Conservation (phyloP, 2,113 vertebrate species). For the Crotalus horridus region DNA sequence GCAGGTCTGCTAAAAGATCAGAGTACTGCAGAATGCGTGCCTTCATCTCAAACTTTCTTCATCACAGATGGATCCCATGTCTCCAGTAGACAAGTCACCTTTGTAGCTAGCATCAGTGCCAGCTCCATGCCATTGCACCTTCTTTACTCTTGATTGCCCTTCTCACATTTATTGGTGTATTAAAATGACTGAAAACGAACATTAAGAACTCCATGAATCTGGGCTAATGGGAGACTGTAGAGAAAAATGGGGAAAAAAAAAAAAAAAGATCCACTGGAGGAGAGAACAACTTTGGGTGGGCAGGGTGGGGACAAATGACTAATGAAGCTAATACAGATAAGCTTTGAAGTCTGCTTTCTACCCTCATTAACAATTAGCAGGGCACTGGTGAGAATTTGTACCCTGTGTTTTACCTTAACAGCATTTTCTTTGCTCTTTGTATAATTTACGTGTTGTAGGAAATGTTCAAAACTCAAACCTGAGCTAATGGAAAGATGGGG, state of each 20-base stretch:
- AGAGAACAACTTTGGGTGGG: conserved; percentile 77
- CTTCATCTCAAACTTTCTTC: conserved; percentile 98
- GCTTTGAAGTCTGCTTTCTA: conserved; percentile 86
- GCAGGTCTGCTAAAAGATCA: conserved; percentile 96
- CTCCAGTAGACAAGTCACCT: conserved; percentile 86
- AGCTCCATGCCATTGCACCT: conserved; percentile 81
- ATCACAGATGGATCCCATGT: conserved; percentile 86
- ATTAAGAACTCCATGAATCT: conserved; percentile 87
- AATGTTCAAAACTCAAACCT: conserved; percentile 84
- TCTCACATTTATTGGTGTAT: conserved; percentile 86
- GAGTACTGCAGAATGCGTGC: conserved; percentile 91
- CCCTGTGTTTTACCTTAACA: conserved; percentile 88
- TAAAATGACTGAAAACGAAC: conserved; percentile 84
- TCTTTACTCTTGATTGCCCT: conserved; percentile 84
- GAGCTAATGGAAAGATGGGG: conserved; percentile 83
- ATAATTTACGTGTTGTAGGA: conserved; percentile 99
- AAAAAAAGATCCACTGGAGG: conserved; percentile 72
- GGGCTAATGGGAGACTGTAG: conserved; percentile 82
- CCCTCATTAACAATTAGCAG: conserved; percentile 88
- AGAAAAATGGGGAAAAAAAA: conserved; percentile 68
- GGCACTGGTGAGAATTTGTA: conserved; percentile 81
- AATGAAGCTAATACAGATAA: conserved; percentile 87
- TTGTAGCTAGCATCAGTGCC: conserved; percentile 83
- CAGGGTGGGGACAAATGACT: conserved; percentile 77
- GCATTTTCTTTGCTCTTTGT: conserved; percentile 96